phyloP scores from a whole-genome alignment of 2,888 invertebrate species.

The Agonopterix arenella region DNA sequence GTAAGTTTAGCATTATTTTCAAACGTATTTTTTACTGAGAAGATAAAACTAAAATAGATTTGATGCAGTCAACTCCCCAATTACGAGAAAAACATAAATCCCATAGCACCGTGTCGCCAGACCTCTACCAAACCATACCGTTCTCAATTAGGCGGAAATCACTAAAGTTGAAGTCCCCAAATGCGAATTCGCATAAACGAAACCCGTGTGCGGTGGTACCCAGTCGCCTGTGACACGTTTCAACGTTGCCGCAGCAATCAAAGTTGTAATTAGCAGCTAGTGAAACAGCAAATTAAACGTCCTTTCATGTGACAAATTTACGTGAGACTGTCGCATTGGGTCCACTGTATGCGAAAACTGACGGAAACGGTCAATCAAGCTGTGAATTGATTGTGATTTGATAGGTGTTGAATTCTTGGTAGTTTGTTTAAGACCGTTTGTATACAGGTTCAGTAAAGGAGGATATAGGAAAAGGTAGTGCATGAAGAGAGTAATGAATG shows the following conservation, averaged over 20 bases:
- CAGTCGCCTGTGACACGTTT: conserved; percentile 37
- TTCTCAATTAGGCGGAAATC: conserved; percentile 9
- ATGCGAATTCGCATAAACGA: conserved; percentile 2
- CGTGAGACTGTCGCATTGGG: conserved; percentile 21
- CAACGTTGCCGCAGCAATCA: conserved; percentile 55
- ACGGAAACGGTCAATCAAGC: no score
- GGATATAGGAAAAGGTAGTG: no score
- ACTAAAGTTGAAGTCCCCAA: conserved; percentile 3
- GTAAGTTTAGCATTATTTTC: no score
- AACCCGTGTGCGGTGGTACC: conserved; percentile 4
- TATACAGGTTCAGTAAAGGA: no score
- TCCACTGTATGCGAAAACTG: conserved; percentile 2
- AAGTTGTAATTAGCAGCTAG: conserved; percentile 71
- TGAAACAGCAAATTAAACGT: conserved; percentile 71
- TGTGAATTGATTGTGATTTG: no score
- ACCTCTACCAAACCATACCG: conserved; percentile 7
- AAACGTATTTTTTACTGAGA: no score
- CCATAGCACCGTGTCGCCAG: conserved; percentile 3
- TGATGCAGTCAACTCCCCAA: no score
- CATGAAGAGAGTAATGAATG: no score
- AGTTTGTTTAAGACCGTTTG: conserved; percentile 11
- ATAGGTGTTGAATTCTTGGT: background rate
- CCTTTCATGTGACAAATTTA: conserved; percentile 57
- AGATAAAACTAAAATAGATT: no score
- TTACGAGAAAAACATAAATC: no score